Evolutionary conservation across 2,113 vertebrate genomes (phyloP), one percentile per base, ranked within the genome.

Genomic region (Morone saxatilis): DNA sequence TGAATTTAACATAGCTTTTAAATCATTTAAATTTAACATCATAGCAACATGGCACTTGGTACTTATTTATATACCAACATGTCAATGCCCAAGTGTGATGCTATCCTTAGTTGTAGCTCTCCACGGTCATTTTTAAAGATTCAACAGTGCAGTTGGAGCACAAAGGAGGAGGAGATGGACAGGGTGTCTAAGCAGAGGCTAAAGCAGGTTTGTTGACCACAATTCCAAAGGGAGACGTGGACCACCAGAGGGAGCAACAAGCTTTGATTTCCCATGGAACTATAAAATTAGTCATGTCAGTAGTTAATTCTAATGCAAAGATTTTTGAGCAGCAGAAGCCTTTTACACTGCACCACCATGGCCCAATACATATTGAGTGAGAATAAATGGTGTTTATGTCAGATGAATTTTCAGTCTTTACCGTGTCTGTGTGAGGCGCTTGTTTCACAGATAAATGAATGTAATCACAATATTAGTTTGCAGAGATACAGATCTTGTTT

Each of bases 221-320:
- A 68, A 73, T 61, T 76, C 84, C 73, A 81, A 59, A 84, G 81
- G 67, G 79, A 75, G 48, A 51, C 3, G 53, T 79, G 71, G 84
- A 56, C 83, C 86, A 92, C 82, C 83, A 91, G 88, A 91, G 90
- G 84, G 86, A 87, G 90, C 86, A 87, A 67, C 78, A 74, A 71
- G 78, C 78, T 90, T 79, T 86, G 68, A 81, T 74, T 86, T 78
- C 78, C 76, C n/a, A 6, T 22, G 31, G 65, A 83, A 59, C 68
- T 63, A 11, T 69, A 59, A 85, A 76, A 81, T 78, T 61, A 19
- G 38, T 78, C 71, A 70, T 71, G 70, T 50, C 41, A 71, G 66
- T 57, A 45, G 70, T 71, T 38, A 71, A 71, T 78, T 73, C 57
- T 71, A 67, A 76, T 80, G 45, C 60, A 7, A 60, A 38, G 53